Conservation (phyloP, 1,140 invertebrate species). For the Pogonognathellus flavescens region DNA sequence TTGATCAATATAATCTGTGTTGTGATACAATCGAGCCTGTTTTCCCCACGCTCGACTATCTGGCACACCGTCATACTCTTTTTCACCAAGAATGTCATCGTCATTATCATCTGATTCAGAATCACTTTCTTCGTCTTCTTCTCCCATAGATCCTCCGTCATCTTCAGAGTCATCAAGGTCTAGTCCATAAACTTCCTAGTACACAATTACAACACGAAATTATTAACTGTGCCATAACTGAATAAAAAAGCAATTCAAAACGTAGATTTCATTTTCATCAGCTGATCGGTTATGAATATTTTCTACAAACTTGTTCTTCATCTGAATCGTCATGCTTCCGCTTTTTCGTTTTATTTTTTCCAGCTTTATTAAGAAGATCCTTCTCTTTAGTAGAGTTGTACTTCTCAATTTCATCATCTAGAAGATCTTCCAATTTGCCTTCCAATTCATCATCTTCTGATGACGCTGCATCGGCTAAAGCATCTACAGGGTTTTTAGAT, state of each 20-base stretch:
- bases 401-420: conserved; percentile 66
- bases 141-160: conserved; percentile 68
- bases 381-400: conserved; percentile 60
- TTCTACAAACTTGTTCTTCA: conserved; percentile 60
- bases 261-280: too few relatives aligned
- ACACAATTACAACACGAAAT: too few relatives aligned
- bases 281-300: too few relatives aligned
- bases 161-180: conserved; percentile 65
- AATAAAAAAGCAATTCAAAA: too few relatives aligned
- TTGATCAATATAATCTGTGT: conserved; percentile 88
- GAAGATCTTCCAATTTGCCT: conserved; percentile 57
- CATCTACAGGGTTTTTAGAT: conserved; percentile 18
- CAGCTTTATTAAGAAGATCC: conserved; percentile 25
- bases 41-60: conserved; percentile 88
- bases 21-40: conserved; percentile 83
- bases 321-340: conserved; percentile 17
- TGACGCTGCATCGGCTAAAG: conserved; percentile 52
- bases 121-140: conserved; percentile 68
- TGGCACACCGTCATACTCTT: conserved; percentile 79
- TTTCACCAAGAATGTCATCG: conserved; percentile 77
- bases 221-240: too few relatives aligned
- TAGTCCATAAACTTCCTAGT: conserved; percentile 58
- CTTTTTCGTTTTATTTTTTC: conserved; percentile 46
- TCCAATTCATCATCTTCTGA: conserved; percentile 62
- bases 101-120: conserved; percentile 69